A percentile compares a stretch with the other conserved stretches of the same genome.
phyloP scores from a whole-genome alignment of 2,113 vertebrate species.

The Zosterops hypoxanthus region DNA sequence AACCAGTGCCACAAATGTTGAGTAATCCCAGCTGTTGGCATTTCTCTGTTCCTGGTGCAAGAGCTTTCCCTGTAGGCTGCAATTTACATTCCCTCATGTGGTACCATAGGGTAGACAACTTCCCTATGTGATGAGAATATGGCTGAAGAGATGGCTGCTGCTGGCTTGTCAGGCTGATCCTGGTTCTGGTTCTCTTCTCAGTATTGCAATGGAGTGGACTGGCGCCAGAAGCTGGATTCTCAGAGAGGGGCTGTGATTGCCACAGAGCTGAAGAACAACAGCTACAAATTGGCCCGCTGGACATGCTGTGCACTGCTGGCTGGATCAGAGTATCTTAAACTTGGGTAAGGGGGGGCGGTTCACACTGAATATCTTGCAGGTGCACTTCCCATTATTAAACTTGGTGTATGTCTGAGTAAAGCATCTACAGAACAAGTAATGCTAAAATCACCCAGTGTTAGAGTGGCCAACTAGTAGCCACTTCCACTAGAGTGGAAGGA shows the following conservation, averaged over 20 bases:
- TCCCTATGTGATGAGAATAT: accelerated
- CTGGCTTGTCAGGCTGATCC: not conserved
- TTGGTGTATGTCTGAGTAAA: accelerated
- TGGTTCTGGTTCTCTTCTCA: conserved; percentile 44
- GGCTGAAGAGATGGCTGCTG: not conserved
- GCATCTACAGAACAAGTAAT: not conserved
- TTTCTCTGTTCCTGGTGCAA: not conserved
- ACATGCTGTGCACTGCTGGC: conserved; percentile 95
- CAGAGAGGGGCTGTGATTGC: conserved; percentile 97
- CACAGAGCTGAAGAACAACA: conserved; percentile 99
- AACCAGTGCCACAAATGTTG: not conserved
- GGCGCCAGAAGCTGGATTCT: conserved; percentile 98
- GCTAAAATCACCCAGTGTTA: not conserved
- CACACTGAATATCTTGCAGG: accelerated
- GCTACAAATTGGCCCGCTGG: conserved; percentile 98
- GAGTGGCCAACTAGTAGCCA: not conserved
- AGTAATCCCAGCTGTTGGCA: accelerated
- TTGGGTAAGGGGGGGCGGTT: conserved; percentile 81
- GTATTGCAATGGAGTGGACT: conserved; percentile 98
- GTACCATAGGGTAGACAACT: accelerated
- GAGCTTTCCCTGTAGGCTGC: not conserved
- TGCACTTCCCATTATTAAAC: not conserved
- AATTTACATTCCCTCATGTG: accelerated
- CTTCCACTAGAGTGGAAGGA: not conserved
- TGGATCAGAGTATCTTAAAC: conserved; percentile 95